A percentile compares a stretch with the other conserved stretches of the same genome.
These are phyloP conservation scores for Chrysocyon brachyurus DNA, from an alignment of 2,797 vertebrate species.

Conservation along the genomic window DNA sequence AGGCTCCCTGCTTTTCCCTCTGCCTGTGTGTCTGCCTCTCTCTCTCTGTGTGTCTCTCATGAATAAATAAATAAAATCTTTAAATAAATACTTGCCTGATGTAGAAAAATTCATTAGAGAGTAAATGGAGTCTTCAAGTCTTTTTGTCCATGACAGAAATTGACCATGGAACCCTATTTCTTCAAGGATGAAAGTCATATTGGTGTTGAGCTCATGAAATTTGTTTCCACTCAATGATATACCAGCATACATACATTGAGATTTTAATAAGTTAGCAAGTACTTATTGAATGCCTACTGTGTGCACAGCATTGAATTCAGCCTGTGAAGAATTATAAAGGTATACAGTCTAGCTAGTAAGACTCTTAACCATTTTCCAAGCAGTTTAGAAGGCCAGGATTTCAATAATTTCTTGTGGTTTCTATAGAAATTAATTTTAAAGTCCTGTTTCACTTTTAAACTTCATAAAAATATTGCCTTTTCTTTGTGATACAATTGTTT, in stretches of 20 bases:
- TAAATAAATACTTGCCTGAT: neutral
- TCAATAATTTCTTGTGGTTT: constrained; percentile 2
- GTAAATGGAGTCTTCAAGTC: neutral
- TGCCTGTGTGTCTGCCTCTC: no score
- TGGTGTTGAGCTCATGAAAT: neutral
- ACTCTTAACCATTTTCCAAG: neutral
- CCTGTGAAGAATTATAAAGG: neutral
- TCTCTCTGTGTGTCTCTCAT: no score
- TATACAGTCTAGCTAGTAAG: neutral
- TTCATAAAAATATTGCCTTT: neutral
- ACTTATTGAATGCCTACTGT: neutral
- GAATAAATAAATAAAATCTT: no score
- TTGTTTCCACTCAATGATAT: neutral
- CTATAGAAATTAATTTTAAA: neutral
- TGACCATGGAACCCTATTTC: constrained; percentile 34
- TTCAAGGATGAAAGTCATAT: neutral
- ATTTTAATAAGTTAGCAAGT: constrained; percentile 19
- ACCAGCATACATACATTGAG: neutral
- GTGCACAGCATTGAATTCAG: neutral
- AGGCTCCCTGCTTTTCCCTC: no score
- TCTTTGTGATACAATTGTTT: neutral
- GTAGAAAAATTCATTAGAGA: neutral
- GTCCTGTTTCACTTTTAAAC: neutral
- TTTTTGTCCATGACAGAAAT: neutral
- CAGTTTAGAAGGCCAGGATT: neutral